Base-by-base conservation (phyloP, 2,888 invertebrate species). In the Thumatha senex region DNA sequence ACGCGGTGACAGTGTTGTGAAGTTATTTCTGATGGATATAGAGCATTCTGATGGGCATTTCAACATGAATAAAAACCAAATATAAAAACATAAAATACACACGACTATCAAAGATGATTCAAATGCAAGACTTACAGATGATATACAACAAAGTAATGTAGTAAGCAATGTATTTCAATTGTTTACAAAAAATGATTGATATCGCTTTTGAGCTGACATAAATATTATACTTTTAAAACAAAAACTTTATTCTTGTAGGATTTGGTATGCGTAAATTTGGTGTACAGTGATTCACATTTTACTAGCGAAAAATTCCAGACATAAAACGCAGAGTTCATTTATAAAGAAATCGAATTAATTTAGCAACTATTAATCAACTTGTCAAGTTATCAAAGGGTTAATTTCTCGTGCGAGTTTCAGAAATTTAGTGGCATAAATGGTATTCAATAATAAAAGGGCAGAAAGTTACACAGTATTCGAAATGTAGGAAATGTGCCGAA, bases 11-110 rank as follows among this genome's bases (percentile, higher is more conserved):
- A 67, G 63, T 36, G 7, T 59, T 67, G 48, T 60, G 62, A 61
- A 55, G 48, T 54, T 56, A 12, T 68, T 73, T 61, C 67, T 67
- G 70, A 67, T 68, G 66, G 56, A 61, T 51, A 62, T 50, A 56
- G 67, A 72, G 73, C 65, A 69, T 62, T 57, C 58, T 42, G 54
- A 58, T 66, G 69, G 64, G 64, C 44, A 31, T 50, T 46, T 47
- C 49, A 50, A 54, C 52, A 60, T 62, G 3, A 24, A 4, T 12
- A 13, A 10, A 70, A 61, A 63, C n/a, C 5, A 15, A 15, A 34
- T 34, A 24, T 7, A 15, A 40, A 49, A 7, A 5, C 18, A 18
- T n/a, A 40, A 49, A 7, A 5, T 18, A 18, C 47, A n/a, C 12
- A 30, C 24, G 3, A 45, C 12, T 18, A 24, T 10, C 13, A 45